A percentile compares a stretch with the other conserved stretches of the same genome.
phyloP scores from a whole-genome alignment of 1,140 invertebrate species.

The Lethrus apterus region DNA sequence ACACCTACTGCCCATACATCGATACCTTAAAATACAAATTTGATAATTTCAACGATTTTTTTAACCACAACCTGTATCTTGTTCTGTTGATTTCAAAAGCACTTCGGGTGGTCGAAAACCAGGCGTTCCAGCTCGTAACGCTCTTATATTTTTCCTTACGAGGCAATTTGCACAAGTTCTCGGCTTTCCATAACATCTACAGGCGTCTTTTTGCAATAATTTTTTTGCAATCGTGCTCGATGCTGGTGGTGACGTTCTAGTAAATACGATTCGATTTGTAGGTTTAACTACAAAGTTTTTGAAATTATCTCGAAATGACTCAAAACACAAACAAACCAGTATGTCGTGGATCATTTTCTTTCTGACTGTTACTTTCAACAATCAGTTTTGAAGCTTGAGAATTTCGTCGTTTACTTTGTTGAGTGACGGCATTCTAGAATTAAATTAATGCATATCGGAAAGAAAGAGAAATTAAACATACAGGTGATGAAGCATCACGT shows the following conservation, averaged over 20 bases:
- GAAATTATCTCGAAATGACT: no score
- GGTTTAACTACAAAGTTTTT: no score
- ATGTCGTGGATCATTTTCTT: slow-evolving; percentile 5
- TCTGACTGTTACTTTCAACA: slow-evolving; percentile 1
- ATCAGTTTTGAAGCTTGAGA: background rate
- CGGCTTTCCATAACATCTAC: slow-evolving; percentile 57
- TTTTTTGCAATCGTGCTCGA: no score
- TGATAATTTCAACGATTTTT: slow-evolving; percentile 5
- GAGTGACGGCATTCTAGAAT: background rate
- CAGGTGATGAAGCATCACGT: slow-evolving; percentile 10
- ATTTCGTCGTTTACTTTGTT: slow-evolving; percentile 2
- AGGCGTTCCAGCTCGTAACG: slow-evolving; percentile 81
- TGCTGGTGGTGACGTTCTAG: background rate
- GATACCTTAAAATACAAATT: slow-evolving; percentile 50
- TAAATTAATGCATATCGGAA: background rate
- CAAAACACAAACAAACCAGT: no score
- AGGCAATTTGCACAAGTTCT: slow-evolving; percentile 58
- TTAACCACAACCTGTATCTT: slow-evolving; percentile 56
- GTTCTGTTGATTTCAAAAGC: slow-evolving; percentile 64
- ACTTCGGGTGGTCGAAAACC: slow-evolving; percentile 87
- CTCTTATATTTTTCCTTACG: slow-evolving; percentile 51
- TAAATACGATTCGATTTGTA: no score
- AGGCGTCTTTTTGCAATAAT: slow-evolving; percentile 30
- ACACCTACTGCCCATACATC: slow-evolving; percentile 88
- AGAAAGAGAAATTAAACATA: slow-evolving; percentile 9